Conservation (phyloP, 2,888 invertebrate species). For the Sminthurinus aureus region DNA sequence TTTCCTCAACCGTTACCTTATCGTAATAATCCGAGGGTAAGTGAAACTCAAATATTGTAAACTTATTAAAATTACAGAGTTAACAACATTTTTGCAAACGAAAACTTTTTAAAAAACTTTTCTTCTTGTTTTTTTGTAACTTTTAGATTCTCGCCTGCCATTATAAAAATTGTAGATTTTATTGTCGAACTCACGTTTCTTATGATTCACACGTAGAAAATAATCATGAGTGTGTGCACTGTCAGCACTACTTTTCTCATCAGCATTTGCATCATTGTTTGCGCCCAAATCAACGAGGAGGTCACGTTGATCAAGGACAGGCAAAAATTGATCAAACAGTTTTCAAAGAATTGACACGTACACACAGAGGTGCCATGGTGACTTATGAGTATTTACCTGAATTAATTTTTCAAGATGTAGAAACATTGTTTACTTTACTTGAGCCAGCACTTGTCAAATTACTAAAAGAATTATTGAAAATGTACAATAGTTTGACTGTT, state of each 20-base stretch:
- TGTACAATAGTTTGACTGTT: not conserved
- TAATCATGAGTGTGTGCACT: not conserved
- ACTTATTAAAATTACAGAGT: no score
- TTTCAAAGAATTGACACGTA: not conserved
- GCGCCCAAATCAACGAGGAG: not conserved
- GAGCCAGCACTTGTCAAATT: not conserved
- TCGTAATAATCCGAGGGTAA: not conserved
- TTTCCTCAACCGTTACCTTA: not conserved
- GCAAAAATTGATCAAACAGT: not conserved
- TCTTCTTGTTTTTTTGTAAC: not conserved
- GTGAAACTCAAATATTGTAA: not conserved
- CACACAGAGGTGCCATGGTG: not conserved
- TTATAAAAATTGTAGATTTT: not conserved
- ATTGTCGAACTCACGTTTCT: not conserved
- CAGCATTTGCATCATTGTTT: not conserved
- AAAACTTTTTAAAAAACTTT: no score
- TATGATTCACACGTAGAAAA: not conserved
- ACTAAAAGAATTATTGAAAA: not conserved
- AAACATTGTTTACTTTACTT: not conserved
- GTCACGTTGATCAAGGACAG: not conserved
- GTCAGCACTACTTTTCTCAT: not conserved
- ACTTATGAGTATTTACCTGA: not conserved
- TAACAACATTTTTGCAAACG: no score
- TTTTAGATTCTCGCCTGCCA: not conserved
- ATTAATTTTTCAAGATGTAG: not conserved